Conservation (phyloP, 2,888 invertebrate genomes). For the Diabrotica balteata region DNA sequence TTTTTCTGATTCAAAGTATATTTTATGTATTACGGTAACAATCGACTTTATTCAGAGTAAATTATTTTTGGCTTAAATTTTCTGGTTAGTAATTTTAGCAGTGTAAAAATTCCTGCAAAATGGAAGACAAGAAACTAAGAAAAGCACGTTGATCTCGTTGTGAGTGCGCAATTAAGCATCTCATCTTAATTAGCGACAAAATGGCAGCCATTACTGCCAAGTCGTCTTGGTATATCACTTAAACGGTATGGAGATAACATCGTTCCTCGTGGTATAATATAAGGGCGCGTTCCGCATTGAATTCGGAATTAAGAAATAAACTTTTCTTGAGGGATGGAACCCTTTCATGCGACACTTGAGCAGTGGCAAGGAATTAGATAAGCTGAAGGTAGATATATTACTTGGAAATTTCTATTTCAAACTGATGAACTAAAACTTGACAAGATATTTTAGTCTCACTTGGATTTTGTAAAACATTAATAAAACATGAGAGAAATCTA, state of each 20-base stretch:
- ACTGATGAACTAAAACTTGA: no score
- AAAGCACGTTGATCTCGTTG: constrained; percentile 45
- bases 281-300: constrained; percentile 54
- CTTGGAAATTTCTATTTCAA: no score
- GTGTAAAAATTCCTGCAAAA: constrained; percentile 28
- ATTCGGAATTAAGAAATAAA: constrained; percentile 54
- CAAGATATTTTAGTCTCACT: no score
- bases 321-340: constrained; percentile 3
- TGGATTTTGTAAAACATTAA: no score
- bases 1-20: no score
- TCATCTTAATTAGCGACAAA: constrained; percentile 56
- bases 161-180: constrained; percentile 55
- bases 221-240: constrained; percentile 54
- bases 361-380: no score
- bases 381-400: no score
- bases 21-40: no score
- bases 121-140: constrained; percentile 30
- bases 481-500: no score
- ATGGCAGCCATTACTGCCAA: constrained; percentile 53
- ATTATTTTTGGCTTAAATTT: no score
- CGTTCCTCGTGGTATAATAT: constrained; percentile 49
- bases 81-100: constrained; percentile 18
- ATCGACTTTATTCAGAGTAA: no score
- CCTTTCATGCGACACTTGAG: no score
- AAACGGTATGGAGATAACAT: constrained; percentile 50